Evolutionary conservation across 2,113 vertebrate genomes (phyloP).

Genomic region (Girardinichthys multiradiatus): DNA sequence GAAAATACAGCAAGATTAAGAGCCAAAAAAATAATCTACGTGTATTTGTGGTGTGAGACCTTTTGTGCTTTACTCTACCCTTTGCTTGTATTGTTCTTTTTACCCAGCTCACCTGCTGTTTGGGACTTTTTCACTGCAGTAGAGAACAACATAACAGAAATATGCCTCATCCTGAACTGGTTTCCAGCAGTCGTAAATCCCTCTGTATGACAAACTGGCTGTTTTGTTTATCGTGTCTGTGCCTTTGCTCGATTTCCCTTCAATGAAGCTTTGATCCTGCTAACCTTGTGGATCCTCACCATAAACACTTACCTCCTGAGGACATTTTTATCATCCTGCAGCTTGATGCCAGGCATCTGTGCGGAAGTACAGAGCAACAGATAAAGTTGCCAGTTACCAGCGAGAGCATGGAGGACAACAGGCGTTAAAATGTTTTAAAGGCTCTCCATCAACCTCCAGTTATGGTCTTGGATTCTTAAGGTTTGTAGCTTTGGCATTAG

Average conservation of each 20-base stretch:
- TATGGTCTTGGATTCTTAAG: conserved; percentile 19
- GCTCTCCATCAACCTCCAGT: conserved; percentile 21
- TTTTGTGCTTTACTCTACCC: conserved; percentile 19
- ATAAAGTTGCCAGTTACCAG: conserved; percentile 69
- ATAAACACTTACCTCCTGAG: conserved; percentile 71
- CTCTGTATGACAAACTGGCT: conserved; percentile 65
- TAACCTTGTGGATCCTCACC: conserved; percentile 75
- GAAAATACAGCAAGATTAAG: conserved; percentile 49
- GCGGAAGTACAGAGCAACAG: conserved; percentile 60
- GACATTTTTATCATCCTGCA: conserved; percentile 77
- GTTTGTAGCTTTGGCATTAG: conserved; percentile 25
- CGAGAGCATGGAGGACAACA: conserved; percentile 61
- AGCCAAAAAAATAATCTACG: conserved; percentile 19
- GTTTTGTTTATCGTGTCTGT: conserved; percentile 69
- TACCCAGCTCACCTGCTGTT: conserved; percentile 39
- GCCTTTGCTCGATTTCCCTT: conserved; percentile 61
- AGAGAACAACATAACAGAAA: conserved; percentile 64
- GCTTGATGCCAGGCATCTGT: conserved; percentile 69
- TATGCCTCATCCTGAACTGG: conserved; percentile 52
- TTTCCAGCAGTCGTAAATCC: conserved; percentile 68
- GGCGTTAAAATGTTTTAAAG: conserved; percentile 33
- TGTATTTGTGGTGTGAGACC: conserved; percentile 33
- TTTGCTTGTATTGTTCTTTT: conserved; percentile 65
- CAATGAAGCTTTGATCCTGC: conserved; percentile 76
- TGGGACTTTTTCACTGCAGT: conserved; percentile 46